Conservation (phyloP, 1,140 invertebrate genomes). For the Scaptomyza graminum region DNA sequence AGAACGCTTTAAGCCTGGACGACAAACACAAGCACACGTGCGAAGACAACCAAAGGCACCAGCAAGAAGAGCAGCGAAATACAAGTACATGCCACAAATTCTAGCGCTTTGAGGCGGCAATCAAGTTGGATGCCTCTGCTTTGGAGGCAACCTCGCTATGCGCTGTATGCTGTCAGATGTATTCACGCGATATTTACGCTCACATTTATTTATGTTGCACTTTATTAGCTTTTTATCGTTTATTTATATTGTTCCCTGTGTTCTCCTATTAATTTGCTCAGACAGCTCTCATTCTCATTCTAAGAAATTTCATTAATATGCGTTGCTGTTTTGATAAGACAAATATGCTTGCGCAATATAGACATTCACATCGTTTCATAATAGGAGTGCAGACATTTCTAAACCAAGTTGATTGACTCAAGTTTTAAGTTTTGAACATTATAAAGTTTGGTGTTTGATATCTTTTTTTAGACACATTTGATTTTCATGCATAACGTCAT, state of each 20-base stretch:
- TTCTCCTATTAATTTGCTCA: constrained; percentile 43
- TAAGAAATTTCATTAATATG: constrained; percentile 38
- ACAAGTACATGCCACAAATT: constrained; percentile 18
- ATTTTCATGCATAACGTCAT: too few relatives aligned
- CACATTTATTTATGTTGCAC: constrained; percentile 74
- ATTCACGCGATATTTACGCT: constrained; percentile 65
- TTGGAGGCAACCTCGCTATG: neutral
- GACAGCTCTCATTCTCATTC: constrained; percentile 11
- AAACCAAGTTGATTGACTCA: constrained; percentile 17
- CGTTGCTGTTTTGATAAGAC: constrained; percentile 41
- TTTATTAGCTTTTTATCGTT: constrained; percentile 80
- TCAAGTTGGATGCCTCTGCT: constrained; percentile 24
- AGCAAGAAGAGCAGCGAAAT: constrained; percentile 27
- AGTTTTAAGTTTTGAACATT: constrained; percentile 4
- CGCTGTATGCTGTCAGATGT: constrained; percentile 15
- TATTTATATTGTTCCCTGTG: constrained; percentile 73
- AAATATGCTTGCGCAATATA: constrained; percentile 29
- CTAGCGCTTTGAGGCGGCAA: constrained; percentile 38
- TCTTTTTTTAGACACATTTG: neutral
- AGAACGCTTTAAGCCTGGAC: constrained; percentile 51
- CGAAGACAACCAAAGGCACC: constrained; percentile 24
- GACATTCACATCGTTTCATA: neutral
- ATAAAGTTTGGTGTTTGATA: neutral
- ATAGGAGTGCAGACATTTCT: neutral
- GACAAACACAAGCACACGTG: constrained; percentile 63